Conservation (phyloP, 2,888 invertebrate species). For the Artemia sinica region DNA sequence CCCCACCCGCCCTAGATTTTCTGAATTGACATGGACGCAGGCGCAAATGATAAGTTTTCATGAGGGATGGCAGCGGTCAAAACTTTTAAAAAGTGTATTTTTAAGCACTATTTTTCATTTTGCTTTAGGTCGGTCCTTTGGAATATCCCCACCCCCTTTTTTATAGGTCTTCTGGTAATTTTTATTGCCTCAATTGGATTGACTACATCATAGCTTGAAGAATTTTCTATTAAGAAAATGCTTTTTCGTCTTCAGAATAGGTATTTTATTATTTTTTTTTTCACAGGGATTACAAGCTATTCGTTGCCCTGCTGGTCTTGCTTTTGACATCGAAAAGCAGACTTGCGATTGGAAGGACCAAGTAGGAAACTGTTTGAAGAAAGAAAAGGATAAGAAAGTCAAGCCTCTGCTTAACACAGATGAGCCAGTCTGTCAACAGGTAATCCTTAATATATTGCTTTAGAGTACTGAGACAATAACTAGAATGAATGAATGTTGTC, state of each 20-base stretch:
- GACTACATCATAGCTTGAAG: no score
- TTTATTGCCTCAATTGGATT: no score
- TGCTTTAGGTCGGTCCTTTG: not conserved
- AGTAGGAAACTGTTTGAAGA: conserved; percentile 78
- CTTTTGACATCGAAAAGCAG: conserved; percentile 83
- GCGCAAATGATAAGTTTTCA: no score
- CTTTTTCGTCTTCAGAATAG: not conserved
- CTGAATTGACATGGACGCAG: no score
- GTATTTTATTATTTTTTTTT: not conserved
- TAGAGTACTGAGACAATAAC: no score
- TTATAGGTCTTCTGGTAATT: no score
- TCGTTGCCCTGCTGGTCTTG: conserved; percentile 76
- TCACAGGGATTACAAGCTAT: conserved; percentile 71
- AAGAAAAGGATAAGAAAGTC: conserved; percentile 70
- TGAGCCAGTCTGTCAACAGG: conserved; percentile 54
- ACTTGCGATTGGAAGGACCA: conserved; percentile 86
- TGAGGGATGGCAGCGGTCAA: no score
- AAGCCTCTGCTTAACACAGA: conserved; percentile 73
- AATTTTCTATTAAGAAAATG: no score
- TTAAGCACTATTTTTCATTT: not conserved
- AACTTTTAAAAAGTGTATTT: no score
- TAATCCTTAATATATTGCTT: conserved; percentile 23
- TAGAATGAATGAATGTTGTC: no score
- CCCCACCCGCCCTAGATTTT: no score
- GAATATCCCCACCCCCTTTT: not conserved